A percentile compares a stretch with the other conserved stretches of the same genome.
Conservation (phyloP, 2,888 invertebrate genomes). For the Luffia ferchaultella region DNA sequence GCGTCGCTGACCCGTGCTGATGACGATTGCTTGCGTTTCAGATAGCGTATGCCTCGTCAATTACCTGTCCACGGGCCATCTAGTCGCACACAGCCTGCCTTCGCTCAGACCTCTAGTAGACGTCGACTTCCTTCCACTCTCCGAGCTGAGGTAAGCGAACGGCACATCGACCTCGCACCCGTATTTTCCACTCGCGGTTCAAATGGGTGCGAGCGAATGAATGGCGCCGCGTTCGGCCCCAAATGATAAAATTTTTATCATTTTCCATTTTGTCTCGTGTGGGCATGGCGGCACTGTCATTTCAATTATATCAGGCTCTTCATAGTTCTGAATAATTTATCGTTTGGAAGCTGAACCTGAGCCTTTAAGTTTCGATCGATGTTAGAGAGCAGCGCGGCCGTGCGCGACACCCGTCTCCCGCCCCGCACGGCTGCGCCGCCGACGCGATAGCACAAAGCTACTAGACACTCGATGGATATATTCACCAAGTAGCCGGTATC, state of each 20-base stretch:
- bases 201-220: too few relatives aligned
- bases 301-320: not conserved
- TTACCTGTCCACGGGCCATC: constrained; percentile 93
- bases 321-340: constrained; percentile 21
- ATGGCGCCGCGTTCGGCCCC: constrained; percentile 31
- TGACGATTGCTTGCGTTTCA: constrained; percentile 39
- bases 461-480: constrained; percentile 30
- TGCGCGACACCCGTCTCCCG: not conserved
- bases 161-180: constrained; percentile 5
- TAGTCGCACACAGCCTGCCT: constrained; percentile 94
- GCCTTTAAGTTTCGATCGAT: constrained; percentile 40
- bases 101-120: constrained; percentile 92
- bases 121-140: constrained; percentile 92
- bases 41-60: constrained; percentile 95
- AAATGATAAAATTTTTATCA: constrained; percentile 67
- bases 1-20: not conserved
- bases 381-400: constrained; percentile 30
- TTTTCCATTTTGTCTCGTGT: too few relatives aligned
- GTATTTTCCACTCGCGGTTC: constrained; percentile 19
- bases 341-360: constrained; percentile 56
- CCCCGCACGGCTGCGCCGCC: not conserved
- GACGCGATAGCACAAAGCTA: constrained; percentile 37
- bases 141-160: constrained; percentile 85
- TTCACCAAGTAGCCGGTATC: constrained; percentile 51
- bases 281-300: constrained; percentile 20